Percentiles rank a stretch among this genome's conserved stretches.
Evolutionary conservation across 2,797 vertebrate species (phyloP).

Genomic region (Myiotriccus ornatus): DNA sequence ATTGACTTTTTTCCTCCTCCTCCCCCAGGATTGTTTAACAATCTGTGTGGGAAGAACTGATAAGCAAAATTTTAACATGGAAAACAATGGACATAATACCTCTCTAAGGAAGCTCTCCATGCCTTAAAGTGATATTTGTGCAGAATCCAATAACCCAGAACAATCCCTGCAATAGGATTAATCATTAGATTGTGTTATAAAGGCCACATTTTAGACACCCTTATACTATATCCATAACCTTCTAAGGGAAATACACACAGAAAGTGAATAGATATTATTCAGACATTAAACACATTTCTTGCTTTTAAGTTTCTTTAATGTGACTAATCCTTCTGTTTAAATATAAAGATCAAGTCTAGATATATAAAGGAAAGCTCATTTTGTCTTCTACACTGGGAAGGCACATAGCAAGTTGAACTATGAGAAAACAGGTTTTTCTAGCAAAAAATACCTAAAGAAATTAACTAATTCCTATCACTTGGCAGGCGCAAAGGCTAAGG

Average conservation of each 20-base stretch:
- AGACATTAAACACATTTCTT: not conserved
- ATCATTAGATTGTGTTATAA: not conserved
- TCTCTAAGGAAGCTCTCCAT: not conserved
- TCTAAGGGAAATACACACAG: not conserved
- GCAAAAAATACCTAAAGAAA: not conserved
- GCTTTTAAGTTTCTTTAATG: not conserved
- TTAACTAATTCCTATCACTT: not conserved
- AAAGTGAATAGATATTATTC: not conserved
- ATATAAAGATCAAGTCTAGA: not conserved
- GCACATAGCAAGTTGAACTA: not conserved
- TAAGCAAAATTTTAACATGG: not conserved
- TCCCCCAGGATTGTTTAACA: not conserved
- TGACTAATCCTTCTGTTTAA: not conserved
- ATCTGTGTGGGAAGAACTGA: not conserved
- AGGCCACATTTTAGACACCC: not conserved
- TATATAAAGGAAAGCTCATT: not conserved
- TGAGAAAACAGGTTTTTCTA: not conserved
- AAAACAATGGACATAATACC: not conserved
- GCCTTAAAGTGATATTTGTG: not conserved
- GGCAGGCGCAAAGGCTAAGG: not conserved
- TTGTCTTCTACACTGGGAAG: not conserved
- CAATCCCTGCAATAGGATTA: not conserved
- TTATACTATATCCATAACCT: not conserved
- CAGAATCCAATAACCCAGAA: not conserved
- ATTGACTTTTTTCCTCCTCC: not conserved